These are phyloP conservation scores for Diploptera punctata DNA, from an alignment of 2,888 invertebrate genomes.

Conservation along the genomic window DNA sequence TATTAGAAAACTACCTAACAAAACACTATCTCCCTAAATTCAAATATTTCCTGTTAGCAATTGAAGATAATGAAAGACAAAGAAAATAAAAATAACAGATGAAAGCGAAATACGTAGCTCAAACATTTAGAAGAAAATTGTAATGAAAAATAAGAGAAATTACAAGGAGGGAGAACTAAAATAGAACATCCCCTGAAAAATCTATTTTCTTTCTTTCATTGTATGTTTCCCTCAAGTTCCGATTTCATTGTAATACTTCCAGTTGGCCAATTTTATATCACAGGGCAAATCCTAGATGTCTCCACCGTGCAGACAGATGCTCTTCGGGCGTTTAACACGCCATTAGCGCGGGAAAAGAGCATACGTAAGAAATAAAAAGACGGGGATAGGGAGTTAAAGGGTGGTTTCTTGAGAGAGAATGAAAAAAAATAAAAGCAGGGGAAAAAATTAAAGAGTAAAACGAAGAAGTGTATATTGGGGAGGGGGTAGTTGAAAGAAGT, in stretches of 20 bases:
- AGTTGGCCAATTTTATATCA: slow-evolving; percentile 17
- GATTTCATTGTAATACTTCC: slow-evolving; percentile 18
- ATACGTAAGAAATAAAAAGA: slow-evolving; percentile 18
- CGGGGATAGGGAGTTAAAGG: slow-evolving; percentile 28
- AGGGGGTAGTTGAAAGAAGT: not conserved
- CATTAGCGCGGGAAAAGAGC: slow-evolving; percentile 36
- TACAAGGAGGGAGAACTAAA: slow-evolving; percentile 6
- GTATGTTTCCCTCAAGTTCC: not conserved
- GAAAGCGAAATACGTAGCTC: not conserved
- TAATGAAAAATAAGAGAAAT: slow-evolving; percentile 16
- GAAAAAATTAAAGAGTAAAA: slow-evolving; percentile 33
- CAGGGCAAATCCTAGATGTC: not conserved
- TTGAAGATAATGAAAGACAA: slow-evolving; percentile 19
- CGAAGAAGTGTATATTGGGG: slow-evolving; percentile 14
- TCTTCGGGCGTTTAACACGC: slow-evolving; percentile 38
- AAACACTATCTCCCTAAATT: not conserved
- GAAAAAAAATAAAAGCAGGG: slow-evolving; percentile 23
- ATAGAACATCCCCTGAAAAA: too few relatives aligned
- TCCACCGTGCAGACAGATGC: slow-evolving; percentile 32
- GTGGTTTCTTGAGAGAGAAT: too few relatives aligned
- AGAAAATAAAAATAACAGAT: not conserved
- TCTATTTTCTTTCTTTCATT: not conserved
- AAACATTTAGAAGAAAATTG: slow-evolving; percentile 12
- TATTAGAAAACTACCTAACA: not conserved
- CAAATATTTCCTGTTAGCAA: not conserved